Conservation (phyloP, 2,113 vertebrate species). For the Dromas ardeola region DNA sequence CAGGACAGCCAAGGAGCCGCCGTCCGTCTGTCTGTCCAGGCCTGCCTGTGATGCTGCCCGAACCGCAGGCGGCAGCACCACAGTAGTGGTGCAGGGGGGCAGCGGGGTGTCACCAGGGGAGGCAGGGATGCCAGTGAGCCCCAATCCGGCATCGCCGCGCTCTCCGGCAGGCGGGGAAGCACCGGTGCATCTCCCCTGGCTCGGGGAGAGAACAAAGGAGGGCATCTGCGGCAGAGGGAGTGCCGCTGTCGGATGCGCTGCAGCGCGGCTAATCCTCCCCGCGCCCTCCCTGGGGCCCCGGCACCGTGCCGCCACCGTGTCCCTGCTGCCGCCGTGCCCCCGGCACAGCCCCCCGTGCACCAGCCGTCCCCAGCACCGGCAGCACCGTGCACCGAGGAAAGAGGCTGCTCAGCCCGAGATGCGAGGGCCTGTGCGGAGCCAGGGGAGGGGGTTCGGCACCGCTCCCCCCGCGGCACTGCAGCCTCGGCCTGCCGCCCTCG, state of each 20-base stretch:
- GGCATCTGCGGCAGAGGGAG: slow-evolving; percentile 51
- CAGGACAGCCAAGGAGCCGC: not conserved
- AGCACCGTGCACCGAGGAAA: not conserved
- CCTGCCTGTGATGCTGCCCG: not conserved
- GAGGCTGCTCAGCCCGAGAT: not conserved
- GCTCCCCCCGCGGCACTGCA: fast-evolving
- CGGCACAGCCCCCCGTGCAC: not conserved
- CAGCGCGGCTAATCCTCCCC: slow-evolving; percentile 20
- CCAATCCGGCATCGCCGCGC: fast-evolving
- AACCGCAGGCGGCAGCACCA: not conserved
- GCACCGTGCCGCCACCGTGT: not conserved
- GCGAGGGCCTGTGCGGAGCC: fast-evolving
- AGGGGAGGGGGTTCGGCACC: not conserved
- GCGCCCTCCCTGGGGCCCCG: not conserved
- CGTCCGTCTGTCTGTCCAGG: not conserved
- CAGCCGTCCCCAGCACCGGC: not conserved
- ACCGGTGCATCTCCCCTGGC: not conserved
- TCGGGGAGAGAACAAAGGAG: slow-evolving; percentile 58
- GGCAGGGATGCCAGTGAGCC: not conserved
- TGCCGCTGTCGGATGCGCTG: slow-evolving; percentile 27
- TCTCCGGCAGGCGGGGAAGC: not conserved
- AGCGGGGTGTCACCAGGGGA: not conserved
- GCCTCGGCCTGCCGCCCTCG: not conserved
- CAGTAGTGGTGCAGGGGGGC: not conserved
- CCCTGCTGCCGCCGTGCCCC: not conserved